A percentile compares a stretch with the other conserved stretches of the same genome.
phyloP scores from a whole-genome alignment of 2,113 vertebrate species.

The Zeus faber region DNA sequence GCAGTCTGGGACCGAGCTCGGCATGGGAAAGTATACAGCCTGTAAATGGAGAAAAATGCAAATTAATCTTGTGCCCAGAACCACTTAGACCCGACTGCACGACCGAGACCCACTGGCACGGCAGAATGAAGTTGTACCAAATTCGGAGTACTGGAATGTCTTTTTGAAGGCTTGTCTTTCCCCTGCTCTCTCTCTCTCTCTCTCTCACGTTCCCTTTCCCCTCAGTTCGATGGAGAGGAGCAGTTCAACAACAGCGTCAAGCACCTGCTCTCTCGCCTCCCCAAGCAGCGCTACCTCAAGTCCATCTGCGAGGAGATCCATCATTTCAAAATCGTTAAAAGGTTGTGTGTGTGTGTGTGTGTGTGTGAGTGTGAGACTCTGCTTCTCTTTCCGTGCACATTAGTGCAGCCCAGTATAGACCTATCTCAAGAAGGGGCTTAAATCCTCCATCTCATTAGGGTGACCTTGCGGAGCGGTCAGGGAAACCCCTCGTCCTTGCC shows the following conservation, averaged over 20 bases:
- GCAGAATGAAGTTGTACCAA: not conserved
- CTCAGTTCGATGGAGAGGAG: conserved; percentile 86
- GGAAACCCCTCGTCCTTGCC: too few relatives aligned
- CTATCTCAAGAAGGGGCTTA: not conserved
- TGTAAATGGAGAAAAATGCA: not conserved
- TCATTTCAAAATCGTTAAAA: conserved; percentile 88
- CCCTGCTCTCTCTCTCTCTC: not conserved
- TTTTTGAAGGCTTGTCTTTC: not conserved
- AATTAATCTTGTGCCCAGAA: too few relatives aligned
- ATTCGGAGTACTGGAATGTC: not conserved
- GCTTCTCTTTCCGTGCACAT: not conserved
- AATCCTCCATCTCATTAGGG: too few relatives aligned
- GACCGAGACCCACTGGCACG: conserved; percentile 6
- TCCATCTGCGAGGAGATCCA: conserved; percentile 93
- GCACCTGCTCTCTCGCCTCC: conserved; percentile 84
- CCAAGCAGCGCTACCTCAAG: conserved; percentile 93
- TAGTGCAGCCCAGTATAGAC: not conserved
- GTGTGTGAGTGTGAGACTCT: conserved; percentile 46
- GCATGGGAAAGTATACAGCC: conserved; percentile 46
- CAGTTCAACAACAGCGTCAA: conserved; percentile 89
- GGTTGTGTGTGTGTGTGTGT: conserved; percentile 74
- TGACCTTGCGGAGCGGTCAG: too few relatives aligned
- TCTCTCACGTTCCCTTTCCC: not conserved
- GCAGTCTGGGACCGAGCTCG: conserved; percentile 15
- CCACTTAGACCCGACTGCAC: too few relatives aligned